Percentiles rank a stretch among this genome's conserved stretches.
Conservation (phyloP, 2,888 invertebrate species). For the Heterodera filipjevi region DNA sequence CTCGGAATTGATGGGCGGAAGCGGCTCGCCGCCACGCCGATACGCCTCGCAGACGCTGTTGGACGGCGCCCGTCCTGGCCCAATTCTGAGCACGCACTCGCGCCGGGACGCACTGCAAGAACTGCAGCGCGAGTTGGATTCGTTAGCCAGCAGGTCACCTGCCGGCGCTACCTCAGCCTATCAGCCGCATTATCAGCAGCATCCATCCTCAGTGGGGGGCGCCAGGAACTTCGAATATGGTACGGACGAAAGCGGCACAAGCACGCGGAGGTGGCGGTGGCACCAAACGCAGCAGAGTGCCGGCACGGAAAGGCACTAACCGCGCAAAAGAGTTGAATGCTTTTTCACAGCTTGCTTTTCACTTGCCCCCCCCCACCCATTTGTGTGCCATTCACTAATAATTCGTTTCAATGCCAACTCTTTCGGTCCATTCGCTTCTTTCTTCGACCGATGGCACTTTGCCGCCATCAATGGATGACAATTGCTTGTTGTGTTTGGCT, state of each 20-base stretch:
- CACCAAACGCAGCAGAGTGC: neutral
- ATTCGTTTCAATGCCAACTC: neutral
- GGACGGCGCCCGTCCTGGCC: conserved; percentile 64
- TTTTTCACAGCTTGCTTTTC: neutral
- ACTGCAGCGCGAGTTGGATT: conserved; percentile 64
- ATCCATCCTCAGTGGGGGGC: neutral
- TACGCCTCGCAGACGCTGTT: conserved; percentile 64
- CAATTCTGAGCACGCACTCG: conserved; percentile 45
- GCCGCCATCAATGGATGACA: too few species aligned
- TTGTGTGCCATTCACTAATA: neutral
- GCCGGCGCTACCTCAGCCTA: conserved; percentile 32
- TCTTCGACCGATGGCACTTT: too few species aligned
- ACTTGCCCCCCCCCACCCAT: neutral
- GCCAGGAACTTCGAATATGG: conserved; percentile 23
- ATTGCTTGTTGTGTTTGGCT: neutral
- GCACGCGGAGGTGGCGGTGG: neutral
- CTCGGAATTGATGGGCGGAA: conserved; percentile 53
- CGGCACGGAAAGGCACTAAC: neutral
- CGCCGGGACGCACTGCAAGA: conserved; percentile 63
- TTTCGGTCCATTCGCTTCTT: neutral
- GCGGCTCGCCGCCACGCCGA: conserved; percentile 56
- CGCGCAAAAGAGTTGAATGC: neutral
- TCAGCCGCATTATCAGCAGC: conserved; percentile 8
- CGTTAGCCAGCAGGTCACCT: conserved; percentile 57
- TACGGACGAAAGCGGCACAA: neutral